phyloP scores from a whole-genome alignment of 1,140 invertebrate genomes.

The Saccostrea glomerata region DNA sequence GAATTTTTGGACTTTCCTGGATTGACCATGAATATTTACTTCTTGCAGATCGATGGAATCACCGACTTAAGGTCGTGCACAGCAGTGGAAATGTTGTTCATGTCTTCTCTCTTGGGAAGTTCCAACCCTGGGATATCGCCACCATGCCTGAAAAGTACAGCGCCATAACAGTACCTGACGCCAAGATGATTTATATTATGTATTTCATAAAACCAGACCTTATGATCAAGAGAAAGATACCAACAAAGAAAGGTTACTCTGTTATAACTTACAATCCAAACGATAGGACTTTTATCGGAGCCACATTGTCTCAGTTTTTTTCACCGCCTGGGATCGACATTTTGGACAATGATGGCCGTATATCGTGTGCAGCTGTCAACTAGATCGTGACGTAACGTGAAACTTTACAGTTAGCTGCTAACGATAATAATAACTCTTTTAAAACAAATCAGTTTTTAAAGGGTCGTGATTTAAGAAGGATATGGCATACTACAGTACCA shows the following conservation, averaged over 20 bases:
- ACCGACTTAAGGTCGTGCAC: conserved; percentile 14
- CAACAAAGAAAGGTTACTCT: conserved; percentile 10
- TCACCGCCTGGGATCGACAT: conserved; percentile 9
- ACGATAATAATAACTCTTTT: too few species aligned
- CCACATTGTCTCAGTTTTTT: conserved; percentile 8
- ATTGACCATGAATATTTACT: conserved; percentile 4
- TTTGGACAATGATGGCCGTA: not conserved
- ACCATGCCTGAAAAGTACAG: conserved; percentile 10
- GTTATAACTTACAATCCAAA: not conserved
- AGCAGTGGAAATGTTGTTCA: conserved; percentile 23
- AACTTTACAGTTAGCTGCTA: too few species aligned
- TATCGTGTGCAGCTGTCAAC: too few species aligned
- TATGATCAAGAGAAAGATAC: not conserved
- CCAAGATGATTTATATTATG: conserved; percentile 34
- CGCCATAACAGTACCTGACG: conserved; percentile 6
- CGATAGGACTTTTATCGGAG: conserved; percentile 5
- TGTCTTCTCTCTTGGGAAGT: conserved; percentile 18
- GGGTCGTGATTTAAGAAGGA: too few species aligned
- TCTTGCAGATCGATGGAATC: conserved; percentile 11
- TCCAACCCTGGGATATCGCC: conserved; percentile 29
- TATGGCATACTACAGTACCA: too few species aligned
- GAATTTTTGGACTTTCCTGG: conserved; percentile 14
- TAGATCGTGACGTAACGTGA: too few species aligned
- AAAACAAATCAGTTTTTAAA: too few species aligned
- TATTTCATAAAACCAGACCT: conserved; percentile 20